Evolutionary conservation across 2,797 vertebrate genomes (phyloP), one percentile per base, ranked within the genome.

Genomic region (Pygocentrus nattereri): DNA sequence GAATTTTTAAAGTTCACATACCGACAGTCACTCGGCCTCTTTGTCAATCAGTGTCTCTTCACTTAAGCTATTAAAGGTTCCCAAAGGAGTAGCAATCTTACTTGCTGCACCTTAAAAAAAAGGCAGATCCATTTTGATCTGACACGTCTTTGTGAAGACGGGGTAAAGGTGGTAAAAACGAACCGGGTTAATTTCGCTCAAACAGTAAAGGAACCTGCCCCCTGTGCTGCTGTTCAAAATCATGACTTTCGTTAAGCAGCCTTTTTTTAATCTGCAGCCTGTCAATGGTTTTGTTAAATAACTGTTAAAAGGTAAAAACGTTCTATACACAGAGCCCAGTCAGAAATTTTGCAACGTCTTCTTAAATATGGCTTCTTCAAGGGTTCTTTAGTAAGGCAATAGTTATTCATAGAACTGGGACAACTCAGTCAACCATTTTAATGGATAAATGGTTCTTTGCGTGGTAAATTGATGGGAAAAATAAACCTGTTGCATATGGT

Each of bases 11-110:
- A 50, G 50, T 59, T 78, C 16, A 16, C 13, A 6, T 41, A 13
- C 31, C 38, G 30, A 23, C 74, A 76, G 54, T 72, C 56, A 16
- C 56, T 74, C 21, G 23, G 50, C 52, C 76, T 78, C 70, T 23
- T 74, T 78, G 81, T 78, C 81, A 78, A 78, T 82, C 76, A 78
- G 50, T 61, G n/a, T 82, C 62, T 62, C 70, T 78, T 78, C 75
- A 74, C 70, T 74, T 73, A 59, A 59, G 76, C 61, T 61, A 69
- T 78, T 82, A 82, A 71, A 62, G 70, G 25, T 62, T 78, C 81
- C 75, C 75, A 16, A 23, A 49, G 75, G 81, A 67, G 75, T 1
- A 11, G 15, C 15, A 19, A 27, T 49, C 49, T 47, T 31, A 23
- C 59, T 16, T 15, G 50, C 59, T 15, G 8, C 31, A 5, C 0